Evolutionary conservation across 2,113 vertebrate species (phyloP), one percentile per base, ranked within the genome.

Genomic region (Rhinolophus ferrumequinum): DNA sequence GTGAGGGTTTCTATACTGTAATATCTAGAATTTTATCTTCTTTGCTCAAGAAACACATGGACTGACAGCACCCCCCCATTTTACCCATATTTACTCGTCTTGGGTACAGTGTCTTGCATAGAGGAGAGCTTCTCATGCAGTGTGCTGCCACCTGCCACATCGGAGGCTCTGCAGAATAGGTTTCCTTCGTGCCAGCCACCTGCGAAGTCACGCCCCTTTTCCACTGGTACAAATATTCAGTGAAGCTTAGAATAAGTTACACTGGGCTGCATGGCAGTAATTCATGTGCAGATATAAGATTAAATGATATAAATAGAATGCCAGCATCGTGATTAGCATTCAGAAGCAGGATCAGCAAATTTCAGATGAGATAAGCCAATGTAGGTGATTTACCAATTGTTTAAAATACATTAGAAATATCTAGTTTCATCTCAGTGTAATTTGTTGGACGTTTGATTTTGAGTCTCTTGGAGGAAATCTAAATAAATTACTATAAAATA

Each of bases 281-380:
- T 89, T 97, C 97, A 0, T 64, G 96, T 88, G 97, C 85, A 33
- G 58, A 95, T 95, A 97, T 95, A 96, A 98, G 97, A 98, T 98
- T 98, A 98, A 97, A 97, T 70, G 72, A 95, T 97, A 97, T 91
- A 97, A 98, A 97, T 97, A 98, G 98, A 97, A 98, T 97, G 96
- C 94, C 96, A 95, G 96, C 94, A 96, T 86, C 83, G 67, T 26
- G 83, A 91, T 91, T 80, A 94, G 41, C 95, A 96, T 98, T 98
- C 98, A 96, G 97, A 98, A 97, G 96, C 96, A 91, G 96, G 88
- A 97, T 98, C 98, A 98, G 98, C 98, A 98, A 97, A 98, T 98
- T 98, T 98, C 98, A 93, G 96, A 97, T 66, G 22, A 96, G 97
- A 98, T 98, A 97, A 98, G 97, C 96, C 97, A 98, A 97, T 94